Conservation (phyloP, 1,140 invertebrate species). For the Drosophila tristis region DNA sequence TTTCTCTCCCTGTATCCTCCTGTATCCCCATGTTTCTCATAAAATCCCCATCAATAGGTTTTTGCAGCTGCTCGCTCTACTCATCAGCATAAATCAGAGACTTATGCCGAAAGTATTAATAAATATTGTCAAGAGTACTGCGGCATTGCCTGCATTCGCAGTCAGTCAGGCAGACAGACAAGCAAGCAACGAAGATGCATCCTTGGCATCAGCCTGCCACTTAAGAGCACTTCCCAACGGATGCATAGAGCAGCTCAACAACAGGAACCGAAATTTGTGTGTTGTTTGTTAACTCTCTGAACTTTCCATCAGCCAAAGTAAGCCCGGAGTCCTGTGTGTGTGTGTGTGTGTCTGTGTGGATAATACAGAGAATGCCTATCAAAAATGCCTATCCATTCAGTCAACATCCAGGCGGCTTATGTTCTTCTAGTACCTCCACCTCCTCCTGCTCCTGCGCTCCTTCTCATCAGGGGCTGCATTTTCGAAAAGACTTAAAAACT, state of each 20-base stretch:
- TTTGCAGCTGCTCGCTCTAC: too few relatives aligned
- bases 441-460: too few relatives aligned
- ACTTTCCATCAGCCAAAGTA: slow-evolving; percentile 8
- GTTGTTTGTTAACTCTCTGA: slow-evolving; percentile 10
- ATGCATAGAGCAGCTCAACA: neutral
- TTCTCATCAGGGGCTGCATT: slow-evolving; percentile 38
- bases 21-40: too few relatives aligned
- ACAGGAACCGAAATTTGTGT: slow-evolving; percentile 1
- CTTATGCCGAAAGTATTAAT: too few relatives aligned
- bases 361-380: slow-evolving; percentile 53
- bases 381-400: slow-evolving; percentile 56
- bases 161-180: neutral
- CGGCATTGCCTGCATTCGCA: too few relatives aligned
- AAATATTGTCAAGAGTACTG: too few relatives aligned
- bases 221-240: slow-evolving; percentile 10
- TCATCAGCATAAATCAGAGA: too few relatives aligned
- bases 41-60: too few relatives aligned
- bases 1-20: too few relatives aligned
- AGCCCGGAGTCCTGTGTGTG: slow-evolving; percentile 5
- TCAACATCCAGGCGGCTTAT: slow-evolving; percentile 64
- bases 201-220: slow-evolving; percentile 1
- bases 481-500: slow-evolving; percentile 68
- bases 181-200: neutral
- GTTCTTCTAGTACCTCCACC: slow-evolving; percentile 35
- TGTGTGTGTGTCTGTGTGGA: slow-evolving; percentile 15